A percentile compares a stretch with the other conserved stretches of the same genome.
Conservation (phyloP, 2,888 invertebrate species). For the Idaea dimidiata region DNA sequence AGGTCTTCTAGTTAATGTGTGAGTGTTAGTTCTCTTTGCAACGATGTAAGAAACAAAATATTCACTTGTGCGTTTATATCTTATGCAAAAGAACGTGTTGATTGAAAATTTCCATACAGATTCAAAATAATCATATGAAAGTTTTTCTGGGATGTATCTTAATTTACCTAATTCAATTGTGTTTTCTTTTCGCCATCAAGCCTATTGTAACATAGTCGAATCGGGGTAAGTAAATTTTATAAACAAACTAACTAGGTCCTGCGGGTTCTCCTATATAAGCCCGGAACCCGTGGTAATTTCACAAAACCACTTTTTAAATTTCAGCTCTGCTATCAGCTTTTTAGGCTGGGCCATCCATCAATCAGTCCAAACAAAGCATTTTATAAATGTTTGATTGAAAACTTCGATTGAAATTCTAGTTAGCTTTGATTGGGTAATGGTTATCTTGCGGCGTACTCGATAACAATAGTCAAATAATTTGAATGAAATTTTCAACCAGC, state of each 20-base stretch:
- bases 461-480: background rate
- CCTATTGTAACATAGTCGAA: too few relatives aligned
- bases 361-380: too few relatives aligned
- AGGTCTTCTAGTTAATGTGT: conserved; percentile 19
- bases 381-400: background rate
- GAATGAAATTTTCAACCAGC: conserved; percentile 31
- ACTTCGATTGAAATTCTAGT: background rate
- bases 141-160: conserved; percentile 14
- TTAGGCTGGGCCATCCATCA: too few relatives aligned
- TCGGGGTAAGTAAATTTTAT: too few relatives aligned
- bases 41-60: conserved; percentile 20
- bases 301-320: too few relatives aligned
- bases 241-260: too few relatives aligned
- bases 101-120: conserved; percentile 26
- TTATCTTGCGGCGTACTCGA: background rate
- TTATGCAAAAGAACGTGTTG: conserved; percentile 17
- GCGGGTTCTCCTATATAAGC: too few relatives aligned
- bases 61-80: background rate
- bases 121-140: background rate
- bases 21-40: conserved; percentile 22
- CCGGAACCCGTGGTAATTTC: too few relatives aligned
- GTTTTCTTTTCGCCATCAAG: too few relatives aligned
- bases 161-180: too few relatives aligned
- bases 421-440: background rate
- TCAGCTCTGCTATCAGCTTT: too few relatives aligned